Evolutionary conservation across 1,140 invertebrate genomes (phyloP), one percentile per base, ranked within the genome.

Genomic region (Acarapis woodi): DNA sequence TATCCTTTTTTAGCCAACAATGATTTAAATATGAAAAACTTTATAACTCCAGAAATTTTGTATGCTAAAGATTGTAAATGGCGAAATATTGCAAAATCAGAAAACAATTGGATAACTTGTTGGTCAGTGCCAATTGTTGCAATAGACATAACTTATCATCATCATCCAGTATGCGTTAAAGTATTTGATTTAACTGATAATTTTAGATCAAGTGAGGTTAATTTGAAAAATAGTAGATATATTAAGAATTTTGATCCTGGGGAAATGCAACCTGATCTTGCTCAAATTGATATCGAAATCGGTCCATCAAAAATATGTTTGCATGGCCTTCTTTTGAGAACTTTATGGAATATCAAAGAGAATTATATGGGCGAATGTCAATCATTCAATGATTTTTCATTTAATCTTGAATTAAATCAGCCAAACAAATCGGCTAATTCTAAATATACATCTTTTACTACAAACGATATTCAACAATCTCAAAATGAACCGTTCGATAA

Each of bases 301-400:
- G 80, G 82, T 1, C 78, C 83, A 0, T 90, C 83, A 1, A 68
- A 80, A 15, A 53, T 90, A 0, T 64, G 78, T 42, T 59, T 85
- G 0, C 90, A 88, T 54, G 85, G 87, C 2, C 73, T 80, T 15
- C 67, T 87, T 2, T 61, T 94, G 4, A 68, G 73, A 29, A 73
- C 40, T 21, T 29, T 43, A 9, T 48, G 41, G 37, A 25, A 44
- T 49, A 50, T 58, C 22, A 46, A 72, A 61, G 85, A 94, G 59
- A 93, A 93, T 50, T 79, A 93, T 41, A 82, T 94, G 55, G 87
- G 87, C 0, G 80, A 87, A 54, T 73, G 85, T 61, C 82, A 90
- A 57, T 65, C 62, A 5, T 88, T 90, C 49, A 82, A 77, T 0
- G 82, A 90, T 30, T 37, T 37, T 15, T 20, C 16, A 19, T 29